A percentile compares a stretch with the other conserved stretches of the same genome.
Conservation (phyloP, 2,888 invertebrate genomes). For the Lutraria lutraria region DNA sequence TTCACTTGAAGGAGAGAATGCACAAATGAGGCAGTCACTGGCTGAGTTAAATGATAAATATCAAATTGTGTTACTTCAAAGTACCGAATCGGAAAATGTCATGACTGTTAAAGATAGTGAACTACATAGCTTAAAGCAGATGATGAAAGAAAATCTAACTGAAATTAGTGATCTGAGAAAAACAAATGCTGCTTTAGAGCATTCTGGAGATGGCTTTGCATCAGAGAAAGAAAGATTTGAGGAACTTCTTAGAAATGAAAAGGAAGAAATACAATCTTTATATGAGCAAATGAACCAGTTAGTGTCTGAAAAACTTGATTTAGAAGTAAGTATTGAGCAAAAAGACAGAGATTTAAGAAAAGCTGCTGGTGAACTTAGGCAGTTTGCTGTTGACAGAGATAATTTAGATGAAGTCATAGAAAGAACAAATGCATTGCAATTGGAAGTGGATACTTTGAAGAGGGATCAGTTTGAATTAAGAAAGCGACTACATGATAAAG, state of each 20-base stretch:
- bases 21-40: constrained; percentile 43
- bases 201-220: constrained; percentile 55
- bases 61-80: constrained; percentile 63
- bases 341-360: constrained; percentile 66
- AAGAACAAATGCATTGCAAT: constrained; percentile 65
- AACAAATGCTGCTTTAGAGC: constrained; percentile 47
- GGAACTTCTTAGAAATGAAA: constrained; percentile 61
- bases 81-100: constrained; percentile 44
- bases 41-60: constrained; percentile 72
- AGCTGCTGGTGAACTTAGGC: constrained; percentile 57
- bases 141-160: constrained; percentile 61
- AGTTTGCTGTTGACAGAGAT: constrained; percentile 61
- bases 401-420: constrained; percentile 64
- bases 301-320: constrained; percentile 69
- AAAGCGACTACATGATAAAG: constrained; percentile 64
- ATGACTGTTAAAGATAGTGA: constrained; percentile 60
- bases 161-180: constrained; percentile 56
- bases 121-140: constrained; percentile 47
- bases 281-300: constrained; percentile 73
- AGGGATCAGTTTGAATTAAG: constrained; percentile 70
- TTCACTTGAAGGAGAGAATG: constrained; percentile 35
- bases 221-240: constrained; percentile 66
- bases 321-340: constrained; percentile 67
- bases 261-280: constrained; percentile 69
- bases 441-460: constrained; percentile 67